Conservation (phyloP, 2,888 invertebrate genomes). For the Hydrotaea diabolus region DNA sequence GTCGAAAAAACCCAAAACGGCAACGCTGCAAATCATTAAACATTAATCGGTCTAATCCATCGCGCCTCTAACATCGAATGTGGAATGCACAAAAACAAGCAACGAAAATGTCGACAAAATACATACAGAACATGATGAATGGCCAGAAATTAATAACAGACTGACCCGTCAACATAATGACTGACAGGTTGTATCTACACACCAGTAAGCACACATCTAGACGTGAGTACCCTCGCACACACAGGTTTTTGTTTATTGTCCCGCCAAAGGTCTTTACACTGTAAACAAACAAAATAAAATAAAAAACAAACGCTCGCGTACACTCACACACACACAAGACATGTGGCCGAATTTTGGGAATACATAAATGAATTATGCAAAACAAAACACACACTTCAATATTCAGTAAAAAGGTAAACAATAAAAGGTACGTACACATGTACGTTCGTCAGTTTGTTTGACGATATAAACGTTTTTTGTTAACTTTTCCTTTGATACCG, state of each 20-base stretch:
- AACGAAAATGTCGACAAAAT: neutral
- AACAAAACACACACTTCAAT: slow-evolving; percentile 6
- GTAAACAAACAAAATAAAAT: slow-evolving; percentile 25
- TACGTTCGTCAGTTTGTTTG: neutral
- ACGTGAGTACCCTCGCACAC: no score
- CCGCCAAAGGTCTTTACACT: slow-evolving; percentile 28
- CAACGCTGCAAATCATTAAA: no score
- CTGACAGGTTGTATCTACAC: neutral
- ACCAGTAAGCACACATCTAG: neutral
- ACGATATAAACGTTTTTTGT: neutral
- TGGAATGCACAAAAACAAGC: neutral
- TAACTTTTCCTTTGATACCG: slow-evolving; percentile 38
- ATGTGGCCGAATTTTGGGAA: neutral
- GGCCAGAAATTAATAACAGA: slow-evolving; percentile 40
- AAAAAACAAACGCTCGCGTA: neutral
- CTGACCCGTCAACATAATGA: slow-evolving; percentile 28
- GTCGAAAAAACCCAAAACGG: no score
- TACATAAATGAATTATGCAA: slow-evolving; percentile 14
- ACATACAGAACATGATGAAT: slow-evolving; percentile 18
- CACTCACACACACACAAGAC: neutral
- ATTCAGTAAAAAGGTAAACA: slow-evolving; percentile 25
- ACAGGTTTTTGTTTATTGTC: no score
- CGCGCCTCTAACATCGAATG: no score
- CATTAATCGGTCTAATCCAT: no score
- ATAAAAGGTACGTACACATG: neutral